Percentiles rank a stretch among this genome's conserved stretches.
These are phyloP conservation scores for Leptinotarsa peninsularis DNA, from an alignment of 2,888 invertebrate species.

Conservation along the genomic window DNA sequence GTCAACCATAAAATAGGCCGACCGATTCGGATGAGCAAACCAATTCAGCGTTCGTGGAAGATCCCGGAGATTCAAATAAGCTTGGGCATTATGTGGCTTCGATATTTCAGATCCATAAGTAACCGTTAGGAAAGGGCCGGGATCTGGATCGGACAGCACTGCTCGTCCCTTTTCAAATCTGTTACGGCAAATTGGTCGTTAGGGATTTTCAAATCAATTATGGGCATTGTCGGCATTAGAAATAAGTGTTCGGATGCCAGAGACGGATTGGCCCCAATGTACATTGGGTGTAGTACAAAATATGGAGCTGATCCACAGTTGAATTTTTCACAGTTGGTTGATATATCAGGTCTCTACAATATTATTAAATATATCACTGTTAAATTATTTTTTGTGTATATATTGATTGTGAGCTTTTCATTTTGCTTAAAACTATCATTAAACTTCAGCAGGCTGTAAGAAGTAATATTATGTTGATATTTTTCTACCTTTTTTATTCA, in stretches of 20 bases:
- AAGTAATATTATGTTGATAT: too few species aligned
- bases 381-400: too few species aligned
- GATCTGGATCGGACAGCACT: constrained; percentile 29
- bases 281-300: not conserved
- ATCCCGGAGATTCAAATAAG: constrained; percentile 22
- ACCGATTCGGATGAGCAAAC: constrained; percentile 19
- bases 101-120: constrained; percentile 47
- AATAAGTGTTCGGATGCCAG: not conserved
- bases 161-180: constrained; percentile 28
- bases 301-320: not conserved
- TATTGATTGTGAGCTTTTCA: too few species aligned
- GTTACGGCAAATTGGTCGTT: constrained; percentile 42
- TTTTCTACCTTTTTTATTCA: too few species aligned
- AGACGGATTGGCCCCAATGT: not conserved
- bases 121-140: constrained; percentile 30
- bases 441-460: too few species aligned
- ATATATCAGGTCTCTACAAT: not conserved
- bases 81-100: constrained; percentile 41
- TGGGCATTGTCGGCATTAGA: constrained; percentile 35
- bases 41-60: not conserved
- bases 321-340: not conserved
- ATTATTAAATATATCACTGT: too few species aligned
- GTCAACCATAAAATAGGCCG: constrained; percentile 31
- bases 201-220: constrained; percentile 46
- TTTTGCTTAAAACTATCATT: too few species aligned